Base-by-base conservation (phyloP, 2,888 invertebrate species). In the Timema cristinae region DNA sequence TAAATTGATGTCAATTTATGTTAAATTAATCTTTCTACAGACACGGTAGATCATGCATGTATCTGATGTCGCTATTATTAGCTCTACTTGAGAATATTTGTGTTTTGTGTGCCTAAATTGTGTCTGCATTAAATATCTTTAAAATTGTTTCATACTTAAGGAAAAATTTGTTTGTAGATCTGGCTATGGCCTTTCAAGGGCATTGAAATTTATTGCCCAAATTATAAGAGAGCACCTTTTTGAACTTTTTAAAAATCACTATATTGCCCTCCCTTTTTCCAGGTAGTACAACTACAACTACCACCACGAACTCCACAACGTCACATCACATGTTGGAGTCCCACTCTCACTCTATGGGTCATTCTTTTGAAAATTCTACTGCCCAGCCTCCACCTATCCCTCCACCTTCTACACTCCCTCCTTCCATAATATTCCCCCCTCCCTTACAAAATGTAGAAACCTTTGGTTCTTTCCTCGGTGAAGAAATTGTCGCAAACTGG, bases 401-500 rank as follows among this genome's bases (percentile, higher is more conserved):
- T 70, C 72, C 72, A 66, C 72, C 74, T 70, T 70, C 75, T 72
- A 73, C 77, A 75, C 77, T 81, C 72, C 81, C 81, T 76, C 82
- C 84, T 76, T 82, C 83, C 74, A 80, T 81, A 78, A 82, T 83
- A 75, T 84, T 85, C 77, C 85, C 86, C 72, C 85, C 85, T 68
- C 85, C 86, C 75, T 85, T 88, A 78, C 88, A 88, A 81, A 89
- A 87, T 83, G 89, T 89, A 79, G 89, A 89, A 81, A 85, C 87
- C 78, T 90, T 90, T 85, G 91, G 91, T 84, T 88, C 89, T 76
- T 85, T 89, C 81, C 86, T 92, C 81, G 93, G 93, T 82, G 91
- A 92, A 82, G 92, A 93, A 83, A 90, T 93, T 82, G 93, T 93
- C 82, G 89, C 89, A 79, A 89, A 90, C 82, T 91, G 91, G 90